Base-by-base conservation (phyloP, 1,140 invertebrate species). In the Monomorium pharaonis region DNA sequence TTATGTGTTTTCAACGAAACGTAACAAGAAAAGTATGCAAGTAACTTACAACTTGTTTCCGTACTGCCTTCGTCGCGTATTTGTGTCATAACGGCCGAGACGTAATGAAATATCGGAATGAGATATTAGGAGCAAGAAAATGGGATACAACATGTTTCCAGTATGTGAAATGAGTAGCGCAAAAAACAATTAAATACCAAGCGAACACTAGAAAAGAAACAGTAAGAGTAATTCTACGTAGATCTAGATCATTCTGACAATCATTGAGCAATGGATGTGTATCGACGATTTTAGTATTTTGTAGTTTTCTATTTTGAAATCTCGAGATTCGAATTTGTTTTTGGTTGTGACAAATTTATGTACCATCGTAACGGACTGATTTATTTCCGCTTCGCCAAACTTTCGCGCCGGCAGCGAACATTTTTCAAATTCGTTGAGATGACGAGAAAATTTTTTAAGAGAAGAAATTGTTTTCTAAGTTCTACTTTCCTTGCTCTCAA, bases 1-100 rank as follows among this genome's bases (percentile, higher is more conserved):
- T 72, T 72, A 44, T 24, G 27, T 65, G 33, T 70, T 70, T 49
- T 42, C 49, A 44, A n/a, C 78, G 12, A 69, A 56, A 70, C 21
- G 63, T 81, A 81, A 70, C 65, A 44, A 70, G 78, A 81, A 81
- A 81, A 70, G 78, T 81, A 81, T 44, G 51, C 51, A 18, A 58
- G 65, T 81, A 44, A 81, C 58, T 72, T 56, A 51, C 24, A 44
- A 30, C 49, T 81, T 44, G 37, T 33, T 72, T 70, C 49, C 49
- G 2, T 42, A 24, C 49, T 44, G 63, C 10, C 63, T 44, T 56
- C 7, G 58, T 63, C 12, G 62, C 63, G 33, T 70, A 56, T 42
- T 70, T 70, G 21, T 47, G 33, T 65, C 2, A 27, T 33, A 33
- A 30, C 18, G 44, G 12, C 7, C 18, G 9, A 58, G 24, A 44